phyloP scores from a whole-genome alignment of 2,113 vertebrate species.

The Malaclemys terrapin region DNA sequence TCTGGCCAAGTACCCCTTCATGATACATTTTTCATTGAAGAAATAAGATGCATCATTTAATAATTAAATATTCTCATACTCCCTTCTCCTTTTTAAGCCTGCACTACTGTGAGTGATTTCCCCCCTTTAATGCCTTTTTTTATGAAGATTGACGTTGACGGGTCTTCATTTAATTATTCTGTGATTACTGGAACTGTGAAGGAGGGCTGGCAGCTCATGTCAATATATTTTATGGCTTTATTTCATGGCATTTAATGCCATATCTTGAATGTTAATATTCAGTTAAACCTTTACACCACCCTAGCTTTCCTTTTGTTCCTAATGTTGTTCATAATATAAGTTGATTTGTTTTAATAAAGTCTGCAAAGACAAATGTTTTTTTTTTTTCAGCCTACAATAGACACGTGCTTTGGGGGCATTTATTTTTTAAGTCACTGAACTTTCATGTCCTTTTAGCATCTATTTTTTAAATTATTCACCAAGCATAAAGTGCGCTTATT shows the following conservation, averaged over 20 bases:
- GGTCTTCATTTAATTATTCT: conserved; percentile 42
- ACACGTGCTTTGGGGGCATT: neutral
- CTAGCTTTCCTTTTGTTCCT: conserved; percentile 17
- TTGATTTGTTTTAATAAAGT: conserved; percentile 16
- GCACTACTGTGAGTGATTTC: neutral
- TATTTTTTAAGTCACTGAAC: neutral
- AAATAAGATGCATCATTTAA: neutral
- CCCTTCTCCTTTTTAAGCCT: neutral
- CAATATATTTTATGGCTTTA: conserved; percentile 27
- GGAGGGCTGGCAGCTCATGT: conserved; percentile 23
- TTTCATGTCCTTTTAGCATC: neutral
- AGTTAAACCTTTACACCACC: conserved; percentile 6
- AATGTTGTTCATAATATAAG: conserved; percentile 12
- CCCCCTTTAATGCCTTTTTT: neutral
- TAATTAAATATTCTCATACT: neutral
- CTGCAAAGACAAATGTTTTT: neutral
- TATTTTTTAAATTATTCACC: neutral
- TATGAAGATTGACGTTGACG: conserved; percentile 49
- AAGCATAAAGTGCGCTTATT: neutral
- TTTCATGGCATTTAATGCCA: conserved; percentile 19
- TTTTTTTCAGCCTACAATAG: conserved; percentile 8
- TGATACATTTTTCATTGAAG: conserved; percentile 8
- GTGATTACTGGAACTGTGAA: conserved; percentile 47
- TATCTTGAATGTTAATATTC: conserved; percentile 29
- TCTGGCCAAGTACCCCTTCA: neutral